These are phyloP conservation scores for Zoanthus solanderi DNA, from an alignment of 92 coral and sea anemone species.

Conservation along the genomic window DNA sequence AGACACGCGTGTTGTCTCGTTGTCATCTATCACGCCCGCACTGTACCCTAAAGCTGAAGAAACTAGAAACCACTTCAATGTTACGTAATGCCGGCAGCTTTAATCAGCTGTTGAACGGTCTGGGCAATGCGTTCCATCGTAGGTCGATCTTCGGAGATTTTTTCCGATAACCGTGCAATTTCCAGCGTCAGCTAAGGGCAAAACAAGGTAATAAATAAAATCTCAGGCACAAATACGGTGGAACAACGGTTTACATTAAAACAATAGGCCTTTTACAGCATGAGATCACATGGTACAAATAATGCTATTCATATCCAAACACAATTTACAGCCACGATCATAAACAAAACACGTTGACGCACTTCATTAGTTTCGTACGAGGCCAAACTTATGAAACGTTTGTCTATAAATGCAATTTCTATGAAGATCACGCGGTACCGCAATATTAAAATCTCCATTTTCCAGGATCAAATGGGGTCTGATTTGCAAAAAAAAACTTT, in stretches of 20 bases:
- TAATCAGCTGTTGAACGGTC: constrained; percentile 57
- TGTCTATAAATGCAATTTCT: too few species aligned
- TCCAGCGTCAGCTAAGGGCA: constrained; percentile 66
- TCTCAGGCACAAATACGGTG: not conserved
- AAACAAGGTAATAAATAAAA: not conserved
- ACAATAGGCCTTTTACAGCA: not conserved
- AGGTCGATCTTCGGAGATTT: constrained; percentile 64
- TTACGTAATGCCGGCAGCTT: constrained; percentile 44
- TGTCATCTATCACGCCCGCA: too few species aligned
- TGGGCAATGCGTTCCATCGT: constrained; percentile 68
- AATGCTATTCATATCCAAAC: too few species aligned
- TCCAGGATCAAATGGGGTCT: too few species aligned
- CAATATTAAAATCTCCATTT: too few species aligned
- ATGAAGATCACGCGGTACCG: too few species aligned
- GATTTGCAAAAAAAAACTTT: too few species aligned
- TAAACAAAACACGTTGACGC: too few species aligned
- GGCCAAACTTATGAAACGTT: too few species aligned
- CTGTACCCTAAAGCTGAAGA: not conserved
- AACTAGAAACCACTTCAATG: not conserved
- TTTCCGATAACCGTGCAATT: constrained; percentile 47
- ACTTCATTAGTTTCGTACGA: too few species aligned
- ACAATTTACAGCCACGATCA: too few species aligned
- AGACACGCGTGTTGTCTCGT: too few species aligned
- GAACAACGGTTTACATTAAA: not conserved
- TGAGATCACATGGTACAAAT: not conserved